Conservation (phyloP, 2,113 vertebrate genomes). For the Pachyramphus minor region DNA sequence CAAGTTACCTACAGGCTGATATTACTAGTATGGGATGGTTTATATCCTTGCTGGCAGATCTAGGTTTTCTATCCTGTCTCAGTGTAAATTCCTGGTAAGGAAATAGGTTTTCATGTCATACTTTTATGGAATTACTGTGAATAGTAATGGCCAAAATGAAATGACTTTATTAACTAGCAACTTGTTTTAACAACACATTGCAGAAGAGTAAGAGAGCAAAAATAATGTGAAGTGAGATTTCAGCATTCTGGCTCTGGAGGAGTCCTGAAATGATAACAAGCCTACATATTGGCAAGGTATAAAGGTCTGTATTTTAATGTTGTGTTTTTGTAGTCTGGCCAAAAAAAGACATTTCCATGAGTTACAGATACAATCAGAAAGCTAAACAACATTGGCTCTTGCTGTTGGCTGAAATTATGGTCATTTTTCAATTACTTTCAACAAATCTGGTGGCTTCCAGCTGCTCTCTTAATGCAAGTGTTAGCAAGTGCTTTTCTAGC, state of each 20-base stretch:
- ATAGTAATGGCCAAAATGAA: not conserved
- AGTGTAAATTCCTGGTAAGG: not conserved
- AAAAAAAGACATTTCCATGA: not conserved
- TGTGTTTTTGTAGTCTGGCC: not conserved
- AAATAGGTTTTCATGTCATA: not conserved
- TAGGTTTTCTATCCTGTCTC: not conserved
- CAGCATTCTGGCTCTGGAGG: not conserved
- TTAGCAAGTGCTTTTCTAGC: not conserved
- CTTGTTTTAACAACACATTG: not conserved
- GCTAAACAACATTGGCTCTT: not conserved
- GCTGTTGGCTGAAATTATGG: not conserved
- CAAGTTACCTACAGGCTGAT: not conserved
- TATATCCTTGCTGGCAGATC: not conserved
- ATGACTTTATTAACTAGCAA: not conserved
- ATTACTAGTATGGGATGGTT: not conserved
- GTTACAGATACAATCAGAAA: not conserved
- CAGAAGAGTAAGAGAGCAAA: not conserved
- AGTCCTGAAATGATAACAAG: not conserved
- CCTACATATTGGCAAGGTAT: not conserved
- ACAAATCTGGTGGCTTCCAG: not conserved
- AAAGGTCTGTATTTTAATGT: not conserved
- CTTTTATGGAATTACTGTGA: not conserved
- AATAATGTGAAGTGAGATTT: not conserved
- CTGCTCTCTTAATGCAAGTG: not conserved
- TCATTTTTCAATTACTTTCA: conserved; percentile 29